These are phyloP conservation scores for Hypotaenidia okinawae DNA, from an alignment of 2,797 vertebrate species.

Conservation along the genomic window DNA sequence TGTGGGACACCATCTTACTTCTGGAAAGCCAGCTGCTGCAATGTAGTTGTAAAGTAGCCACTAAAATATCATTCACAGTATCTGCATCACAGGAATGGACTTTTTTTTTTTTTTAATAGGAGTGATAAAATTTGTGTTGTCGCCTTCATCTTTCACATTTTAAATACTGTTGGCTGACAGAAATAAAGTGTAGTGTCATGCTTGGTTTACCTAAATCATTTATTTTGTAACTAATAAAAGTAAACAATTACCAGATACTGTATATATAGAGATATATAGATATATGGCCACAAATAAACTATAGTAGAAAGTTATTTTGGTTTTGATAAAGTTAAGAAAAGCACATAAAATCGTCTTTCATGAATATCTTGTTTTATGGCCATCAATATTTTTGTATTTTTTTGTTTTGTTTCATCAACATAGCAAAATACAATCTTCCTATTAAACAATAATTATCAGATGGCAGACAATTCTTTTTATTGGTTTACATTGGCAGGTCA, in stretches of 20 bases:
- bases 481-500: constrained; percentile 73
- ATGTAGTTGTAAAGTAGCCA: constrained; percentile 36
- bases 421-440: constrained; percentile 72
- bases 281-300: constrained; percentile 62
- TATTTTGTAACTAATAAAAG: constrained; percentile 71
- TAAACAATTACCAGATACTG: constrained; percentile 64
- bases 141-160: constrained; percentile 35
- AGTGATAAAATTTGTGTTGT: constrained; percentile 5
- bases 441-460: constrained; percentile 76
- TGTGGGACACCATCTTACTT: constrained; percentile 23
- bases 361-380: constrained; percentile 55
- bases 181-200: constrained; percentile 63
- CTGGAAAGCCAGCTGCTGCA: constrained; percentile 51
- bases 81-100: constrained; percentile 4
- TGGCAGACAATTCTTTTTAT: constrained; percentile 74
- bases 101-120: neutral
- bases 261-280: constrained; percentile 51
- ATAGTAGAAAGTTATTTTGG: constrained; percentile 62
- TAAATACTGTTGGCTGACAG: constrained; percentile 39
- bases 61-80: constrained; percentile 37
- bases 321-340: constrained; percentile 71
- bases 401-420: constrained; percentile 64
- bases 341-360: constrained; percentile 58
- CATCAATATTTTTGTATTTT: constrained; percentile 56
- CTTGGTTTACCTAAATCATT: constrained; percentile 69